These are phyloP conservation scores for Scolopax mira DNA, from an alignment of 2,113 vertebrate species.

Conservation along the genomic window DNA sequence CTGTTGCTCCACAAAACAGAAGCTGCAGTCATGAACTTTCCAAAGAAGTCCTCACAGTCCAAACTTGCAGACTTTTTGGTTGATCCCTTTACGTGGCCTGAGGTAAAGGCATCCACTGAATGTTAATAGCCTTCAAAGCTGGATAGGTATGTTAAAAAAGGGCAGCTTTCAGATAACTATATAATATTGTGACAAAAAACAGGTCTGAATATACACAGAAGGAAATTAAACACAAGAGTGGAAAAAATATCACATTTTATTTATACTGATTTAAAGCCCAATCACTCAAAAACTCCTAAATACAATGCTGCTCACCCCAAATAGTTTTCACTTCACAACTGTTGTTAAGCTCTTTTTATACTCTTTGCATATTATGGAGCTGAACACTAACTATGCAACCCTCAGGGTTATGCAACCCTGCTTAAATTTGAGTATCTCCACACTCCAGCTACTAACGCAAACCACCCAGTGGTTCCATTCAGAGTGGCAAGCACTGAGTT, in stretches of 20 bases:
- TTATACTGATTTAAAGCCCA: not conserved
- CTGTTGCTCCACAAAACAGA: slow-evolving; percentile 71
- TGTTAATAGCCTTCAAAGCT: not conserved
- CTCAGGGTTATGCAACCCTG: not conserved
- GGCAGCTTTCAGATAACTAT: not conserved
- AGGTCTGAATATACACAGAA: not conserved
- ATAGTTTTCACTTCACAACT: not conserved
- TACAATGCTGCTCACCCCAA: not conserved
- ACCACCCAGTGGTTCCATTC: not conserved
- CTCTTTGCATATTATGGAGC: not conserved
- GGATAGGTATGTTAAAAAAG: not conserved
- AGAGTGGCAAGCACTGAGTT: not conserved
- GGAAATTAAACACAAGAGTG: not conserved
- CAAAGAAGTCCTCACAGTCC: not conserved
- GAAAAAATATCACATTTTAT: not conserved
- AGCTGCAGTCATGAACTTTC: not conserved
- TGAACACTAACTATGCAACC: not conserved
- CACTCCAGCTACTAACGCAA: not conserved
- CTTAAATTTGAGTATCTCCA: not conserved
- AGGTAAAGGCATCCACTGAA: not conserved
- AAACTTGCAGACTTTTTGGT: slow-evolving; percentile 1
- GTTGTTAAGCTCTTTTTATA: not conserved
- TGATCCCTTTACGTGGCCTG: not conserved
- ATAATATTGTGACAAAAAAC: not conserved
- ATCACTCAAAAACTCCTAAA: not conserved